Evolutionary conservation across 2,113 vertebrate genomes (phyloP).

Genomic region (Hymenochirus boettgeri): DNA sequence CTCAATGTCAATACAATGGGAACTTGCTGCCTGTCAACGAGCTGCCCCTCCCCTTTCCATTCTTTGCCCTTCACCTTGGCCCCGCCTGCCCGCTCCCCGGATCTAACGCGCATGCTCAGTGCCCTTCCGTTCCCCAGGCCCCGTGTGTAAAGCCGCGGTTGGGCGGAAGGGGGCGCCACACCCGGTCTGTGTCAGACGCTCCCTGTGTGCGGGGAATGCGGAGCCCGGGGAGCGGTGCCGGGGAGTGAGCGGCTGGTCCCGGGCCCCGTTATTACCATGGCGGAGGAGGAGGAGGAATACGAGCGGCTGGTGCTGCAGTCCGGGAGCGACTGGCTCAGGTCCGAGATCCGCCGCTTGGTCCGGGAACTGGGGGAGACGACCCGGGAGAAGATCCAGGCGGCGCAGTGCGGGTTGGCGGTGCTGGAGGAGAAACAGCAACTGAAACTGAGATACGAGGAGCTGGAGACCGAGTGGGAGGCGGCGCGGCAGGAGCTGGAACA

Average conservation of each 20-base stretch:
- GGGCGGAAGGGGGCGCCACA: neutral
- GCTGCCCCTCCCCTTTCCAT: neutral
- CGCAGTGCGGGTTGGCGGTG: slow-evolving; percentile 90
- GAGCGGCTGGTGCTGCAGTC: slow-evolving; percentile 77
- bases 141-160: neutral
- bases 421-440: slow-evolving; percentile 95
- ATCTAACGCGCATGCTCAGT: slow-evolving; percentile 18
- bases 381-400: slow-evolving; percentile 94
- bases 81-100: neutral
- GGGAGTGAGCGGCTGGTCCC: slow-evolving; percentile 6
- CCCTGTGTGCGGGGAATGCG: slow-evolving; percentile 8
- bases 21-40: too few relatives aligned
- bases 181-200: slow-evolving; percentile 13
- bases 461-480: slow-evolving; percentile 86
- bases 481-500: slow-evolving; percentile 86
- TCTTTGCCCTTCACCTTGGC: slow-evolving; percentile 5
- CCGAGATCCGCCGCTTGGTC: slow-evolving; percentile 80
- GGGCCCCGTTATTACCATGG: neutral
- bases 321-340: slow-evolving; percentile 81
- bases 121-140: slow-evolving; percentile 14
- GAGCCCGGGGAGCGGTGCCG: slow-evolving; percentile 1
- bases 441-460: slow-evolving; percentile 84
- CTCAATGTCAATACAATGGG: too few relatives aligned
- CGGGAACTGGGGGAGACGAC: slow-evolving; percentile 89
- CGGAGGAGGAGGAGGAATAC: slow-evolving; percentile 73